A percentile compares a stretch with the other conserved stretches of the same genome.
Evolutionary conservation across 2,888 invertebrate genomes (phyloP).

Genomic region (Smittia sp.): DNA sequence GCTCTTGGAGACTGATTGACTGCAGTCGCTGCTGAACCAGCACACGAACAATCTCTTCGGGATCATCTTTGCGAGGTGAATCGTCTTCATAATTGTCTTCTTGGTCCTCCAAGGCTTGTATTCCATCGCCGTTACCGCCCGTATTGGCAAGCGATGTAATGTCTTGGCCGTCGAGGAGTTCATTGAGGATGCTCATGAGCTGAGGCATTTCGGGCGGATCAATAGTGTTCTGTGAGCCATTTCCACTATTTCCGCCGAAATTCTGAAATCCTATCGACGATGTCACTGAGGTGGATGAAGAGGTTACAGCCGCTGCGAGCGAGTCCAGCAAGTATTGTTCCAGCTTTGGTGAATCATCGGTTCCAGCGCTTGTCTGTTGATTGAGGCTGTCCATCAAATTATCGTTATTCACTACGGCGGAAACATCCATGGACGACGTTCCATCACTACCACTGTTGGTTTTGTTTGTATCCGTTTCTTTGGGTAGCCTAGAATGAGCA

Average conservation of each 20-base stretch:
- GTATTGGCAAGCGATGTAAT: conserved; percentile 26
- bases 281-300: conserved; percentile 1
- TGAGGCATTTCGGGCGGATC: conserved; percentile 39
- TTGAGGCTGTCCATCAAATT: conserved; percentile 21
- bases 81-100: conserved; percentile 33
- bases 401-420: conserved; percentile 30
- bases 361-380: background rate
- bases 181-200: conserved; percentile 30
- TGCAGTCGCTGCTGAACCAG: conserved; percentile 11
- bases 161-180: conserved; percentile 34
- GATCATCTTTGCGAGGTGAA: conserved; percentile 38
- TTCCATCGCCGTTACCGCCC: conserved; percentile 31
- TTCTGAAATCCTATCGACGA: conserved; percentile 1
- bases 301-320: conserved; percentile 17
- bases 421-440: background rate
- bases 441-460: background rate
- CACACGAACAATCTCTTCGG: conserved; percentile 19
- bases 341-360: conserved; percentile 32
- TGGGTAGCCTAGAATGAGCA: conserved; percentile 34
- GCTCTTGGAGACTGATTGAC: conserved; percentile 52
- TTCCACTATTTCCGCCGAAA: background rate
- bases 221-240: conserved; percentile 25
- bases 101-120: conserved; percentile 21
- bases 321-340: conserved; percentile 29
- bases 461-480: conserved; percentile 27